Evolutionary conservation across 2,888 invertebrate species (phyloP), one percentile per base, ranked within the genome.

Genomic region (Drepana falcataria): DNA sequence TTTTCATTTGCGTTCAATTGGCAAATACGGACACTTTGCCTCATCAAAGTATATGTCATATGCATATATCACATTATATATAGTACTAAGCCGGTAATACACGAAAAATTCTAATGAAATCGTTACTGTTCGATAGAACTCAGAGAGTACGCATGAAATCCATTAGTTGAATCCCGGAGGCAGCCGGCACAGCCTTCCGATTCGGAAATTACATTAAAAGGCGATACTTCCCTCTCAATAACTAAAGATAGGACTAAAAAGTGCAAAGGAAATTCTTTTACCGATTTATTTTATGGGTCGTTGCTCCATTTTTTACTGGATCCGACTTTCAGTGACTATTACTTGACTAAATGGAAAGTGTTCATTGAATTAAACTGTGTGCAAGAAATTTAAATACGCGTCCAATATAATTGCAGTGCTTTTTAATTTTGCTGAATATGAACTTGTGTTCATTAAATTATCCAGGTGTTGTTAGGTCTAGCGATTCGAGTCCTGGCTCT

Each of bases 201-300:
- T 86, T 85, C 83, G 87, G 87, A 89, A 87, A 89, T 89, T 86
- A 85, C 82, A 82, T 89, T 88, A 88, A 87, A 85, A 85, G 79
- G 81, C 83, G 82, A 87, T 87, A 88, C 86, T 83, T 85, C 74
- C 79, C 68, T 65, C 71, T 69, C 80, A 77, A 79, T 83, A 84
- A 77, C 79, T 79, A 70, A 73, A 75, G 75, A 75, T 74, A 77
- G 69, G 69, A 75, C 68, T 66, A 70, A 75, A 77, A 80, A 80
- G 74, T 74, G 71, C 69, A 67, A 66, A 67, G 68, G 69, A 70
- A 72, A 72, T 75, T 75, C 62, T 70, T 64, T 69, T 68, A 60
- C 71, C 54, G 55, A 55, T 48, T 44, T 58, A 54, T 34, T 51
- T 51, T 51, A 51, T 51, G 40, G 51, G 51, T 51, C 51, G 40